phyloP scores from a whole-genome alignment of 1,140 invertebrate species.

The Thaumetopoea pityocampa region DNA sequence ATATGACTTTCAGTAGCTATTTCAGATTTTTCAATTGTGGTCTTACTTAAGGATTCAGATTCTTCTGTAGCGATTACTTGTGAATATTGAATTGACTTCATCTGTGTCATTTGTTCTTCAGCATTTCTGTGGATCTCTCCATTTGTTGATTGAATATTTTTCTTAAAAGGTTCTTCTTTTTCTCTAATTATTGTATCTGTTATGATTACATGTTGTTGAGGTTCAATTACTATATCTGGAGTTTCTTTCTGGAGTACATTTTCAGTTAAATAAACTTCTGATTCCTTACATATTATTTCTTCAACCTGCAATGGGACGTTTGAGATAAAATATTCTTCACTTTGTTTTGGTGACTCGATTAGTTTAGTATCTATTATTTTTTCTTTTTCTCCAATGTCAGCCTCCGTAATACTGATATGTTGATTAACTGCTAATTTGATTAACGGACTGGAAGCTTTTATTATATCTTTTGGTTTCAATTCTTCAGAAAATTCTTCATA shows the following conservation, averaged over 20 bases:
- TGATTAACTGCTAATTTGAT: conserved; percentile 34
- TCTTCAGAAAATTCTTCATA: conserved; percentile 33
- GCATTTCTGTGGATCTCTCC: conserved; percentile 27
- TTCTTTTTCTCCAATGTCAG: conserved; percentile 39
- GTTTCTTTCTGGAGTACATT: conserved; percentile 24
- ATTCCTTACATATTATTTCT: conserved; percentile 39
- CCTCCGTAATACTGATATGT: conserved; percentile 37
- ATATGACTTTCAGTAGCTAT: conserved; percentile 31
- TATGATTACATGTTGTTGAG: conserved; percentile 42
- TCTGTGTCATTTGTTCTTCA: conserved; percentile 32
- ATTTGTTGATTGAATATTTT: too few relatives aligned
- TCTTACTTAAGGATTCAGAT: conserved; percentile 12
- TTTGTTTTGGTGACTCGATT: conserved; percentile 13
- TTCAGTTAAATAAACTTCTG: conserved; percentile 20
- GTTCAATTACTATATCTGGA: conserved; percentile 30
- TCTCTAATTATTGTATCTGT: conserved; percentile 38
- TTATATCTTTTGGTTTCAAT: conserved; percentile 18
- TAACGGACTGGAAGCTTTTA: conserved; percentile 19
- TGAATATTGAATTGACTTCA: conserved; percentile 40
- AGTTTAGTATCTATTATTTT: conserved; percentile 15
- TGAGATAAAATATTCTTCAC: conserved; percentile 26
- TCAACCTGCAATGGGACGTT: conserved; percentile 36
- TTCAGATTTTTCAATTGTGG: conserved; percentile 19
- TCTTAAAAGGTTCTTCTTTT: conserved; percentile 43
- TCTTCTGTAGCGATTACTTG: conserved; percentile 39